A percentile compares a stretch with the other conserved stretches of the same genome.
Evolutionary conservation across 92 coral and sea anemone genomes (phyloP).

Genomic region (Chrysogorgia sp.): DNA sequence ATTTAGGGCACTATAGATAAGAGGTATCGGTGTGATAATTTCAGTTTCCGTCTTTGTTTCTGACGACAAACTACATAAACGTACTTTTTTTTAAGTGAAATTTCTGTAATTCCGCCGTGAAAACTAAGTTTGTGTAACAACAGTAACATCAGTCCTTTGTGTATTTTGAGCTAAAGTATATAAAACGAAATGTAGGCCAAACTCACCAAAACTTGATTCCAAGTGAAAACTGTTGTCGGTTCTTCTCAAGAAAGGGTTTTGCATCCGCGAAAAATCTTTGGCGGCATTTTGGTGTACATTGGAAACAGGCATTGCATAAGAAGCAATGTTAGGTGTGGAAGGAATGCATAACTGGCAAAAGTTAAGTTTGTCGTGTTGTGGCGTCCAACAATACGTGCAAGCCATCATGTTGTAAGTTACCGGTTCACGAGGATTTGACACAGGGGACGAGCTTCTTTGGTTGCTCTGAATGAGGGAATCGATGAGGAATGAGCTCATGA

Average conservation of each 20-base stretch:
- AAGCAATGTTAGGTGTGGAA: slow-evolving; percentile 69
- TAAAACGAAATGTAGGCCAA: not conserved
- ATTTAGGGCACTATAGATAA: slow-evolving; percentile 21
- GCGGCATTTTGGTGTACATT: slow-evolving; percentile 75
- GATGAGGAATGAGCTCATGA: slow-evolving; percentile 95
- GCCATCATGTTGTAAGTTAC: slow-evolving; percentile 84
- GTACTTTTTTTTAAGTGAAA: not conserved
- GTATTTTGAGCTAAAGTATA: no score
- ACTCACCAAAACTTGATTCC: slow-evolving; percentile 87
- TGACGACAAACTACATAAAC: slow-evolving; percentile 1
- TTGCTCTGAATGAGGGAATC: slow-evolving; percentile 93
- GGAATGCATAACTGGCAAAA: slow-evolving; percentile 96
- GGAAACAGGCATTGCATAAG: slow-evolving; percentile 76
- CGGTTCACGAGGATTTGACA: slow-evolving; percentile 66
- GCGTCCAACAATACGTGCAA: slow-evolving; percentile 98
- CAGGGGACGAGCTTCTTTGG: slow-evolving; percentile 73
- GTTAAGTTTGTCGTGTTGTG: slow-evolving; percentile 85
- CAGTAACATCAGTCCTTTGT: no score
- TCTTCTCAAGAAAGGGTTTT: slow-evolving; percentile 70
- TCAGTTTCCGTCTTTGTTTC: not conserved
- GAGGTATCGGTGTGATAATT: slow-evolving; percentile 5
- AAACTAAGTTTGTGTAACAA: no score
- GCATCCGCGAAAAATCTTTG: slow-evolving; percentile 83
- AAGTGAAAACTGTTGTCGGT: slow-evolving; percentile 81
- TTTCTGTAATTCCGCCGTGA: not conserved